These are phyloP conservation scores for Drosophila koepferae DNA, from an alignment of 2,888 invertebrate genomes.

Conservation along the genomic window DNA sequence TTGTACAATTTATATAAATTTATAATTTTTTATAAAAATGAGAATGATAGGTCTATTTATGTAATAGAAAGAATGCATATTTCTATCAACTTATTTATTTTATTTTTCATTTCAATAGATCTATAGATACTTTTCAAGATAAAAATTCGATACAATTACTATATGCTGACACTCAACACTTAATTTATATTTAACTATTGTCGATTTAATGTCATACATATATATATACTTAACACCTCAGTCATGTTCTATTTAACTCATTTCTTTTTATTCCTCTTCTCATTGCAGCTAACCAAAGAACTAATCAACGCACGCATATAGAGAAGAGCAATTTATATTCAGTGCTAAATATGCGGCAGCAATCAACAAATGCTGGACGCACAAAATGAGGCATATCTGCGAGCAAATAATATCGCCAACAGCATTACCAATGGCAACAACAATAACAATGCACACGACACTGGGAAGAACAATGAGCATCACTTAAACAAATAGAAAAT, in stretches of 20 bases:
- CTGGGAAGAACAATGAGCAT: constrained; percentile 66
- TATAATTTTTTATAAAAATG: too few relatives aligned
- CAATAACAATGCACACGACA: constrained; percentile 31
- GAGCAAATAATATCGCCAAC: constrained; percentile 56
- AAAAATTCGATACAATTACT: neutral
- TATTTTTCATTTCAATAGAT: too few relatives aligned
- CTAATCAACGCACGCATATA: constrained; percentile 4
- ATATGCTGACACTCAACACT: neutral
- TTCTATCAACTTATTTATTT: too few relatives aligned
- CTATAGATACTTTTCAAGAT: too few relatives aligned
- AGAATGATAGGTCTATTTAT: too few relatives aligned
- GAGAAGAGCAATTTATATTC: constrained; percentile 18
- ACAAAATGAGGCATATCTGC: constrained; percentile 76
- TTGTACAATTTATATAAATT: too few relatives aligned
- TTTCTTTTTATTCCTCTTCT: neutral
- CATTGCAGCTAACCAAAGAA: constrained; percentile 27
- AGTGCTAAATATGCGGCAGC: constrained; percentile 46
- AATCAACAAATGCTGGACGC: constrained; percentile 51
- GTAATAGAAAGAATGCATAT: too few relatives aligned
- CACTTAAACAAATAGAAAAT: constrained; percentile 77
- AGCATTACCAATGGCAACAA: constrained; percentile 36
- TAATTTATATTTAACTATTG: neutral
- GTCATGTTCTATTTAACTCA: neutral
- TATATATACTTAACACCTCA: neutral
- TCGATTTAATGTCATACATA: neutral